These are phyloP conservation scores for Panagrolaimus sp. DNA, from an alignment of 1,140 invertebrate genomes.

Conservation along the genomic window DNA sequence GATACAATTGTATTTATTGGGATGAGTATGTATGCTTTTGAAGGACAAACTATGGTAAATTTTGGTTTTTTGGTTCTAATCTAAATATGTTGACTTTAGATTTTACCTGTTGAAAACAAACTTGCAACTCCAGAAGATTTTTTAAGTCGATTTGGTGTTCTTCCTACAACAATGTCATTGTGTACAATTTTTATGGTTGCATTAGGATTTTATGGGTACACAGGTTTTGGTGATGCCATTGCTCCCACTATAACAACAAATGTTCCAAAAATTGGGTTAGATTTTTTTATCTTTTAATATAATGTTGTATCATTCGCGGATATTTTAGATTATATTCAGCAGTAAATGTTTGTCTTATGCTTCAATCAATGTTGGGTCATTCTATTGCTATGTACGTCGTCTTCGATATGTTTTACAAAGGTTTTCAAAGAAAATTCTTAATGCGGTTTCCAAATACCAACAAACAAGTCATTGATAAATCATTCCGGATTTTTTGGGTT, in stretches of 20 bases:
- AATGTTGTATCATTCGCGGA: too few species aligned
- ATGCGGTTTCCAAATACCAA: conserved; percentile 49
- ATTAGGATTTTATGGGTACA: conserved; percentile 63
- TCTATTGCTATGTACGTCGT: conserved; percentile 59
- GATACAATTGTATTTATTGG: conserved; percentile 60
- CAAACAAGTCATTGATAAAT: conserved; percentile 53
- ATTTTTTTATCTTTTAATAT: too few species aligned
- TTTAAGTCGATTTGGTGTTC: conserved; percentile 60
- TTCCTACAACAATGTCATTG: conserved; percentile 62
- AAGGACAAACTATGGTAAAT: conserved; percentile 63
- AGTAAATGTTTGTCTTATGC: conserved; percentile 56
- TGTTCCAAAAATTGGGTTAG: conserved; percentile 59
- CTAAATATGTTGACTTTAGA: conserved; percentile 46
- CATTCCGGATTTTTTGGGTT: conserved; percentile 58
- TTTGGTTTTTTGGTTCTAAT: not conserved
- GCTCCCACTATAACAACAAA: conserved; percentile 63
- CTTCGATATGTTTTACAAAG: conserved; percentile 60
- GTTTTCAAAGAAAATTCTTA: conserved; percentile 53
- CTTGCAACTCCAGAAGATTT: conserved; percentile 61
- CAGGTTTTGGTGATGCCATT: conserved; percentile 61
- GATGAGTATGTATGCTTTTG: conserved; percentile 63
- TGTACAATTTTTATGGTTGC: conserved; percentile 61
- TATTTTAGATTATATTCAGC: conserved; percentile 53
- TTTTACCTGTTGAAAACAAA: conserved; percentile 63
- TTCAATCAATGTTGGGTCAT: conserved; percentile 56